Conservation (phyloP, 2,113 vertebrate species). For the Madoqua kirkii region DNA sequence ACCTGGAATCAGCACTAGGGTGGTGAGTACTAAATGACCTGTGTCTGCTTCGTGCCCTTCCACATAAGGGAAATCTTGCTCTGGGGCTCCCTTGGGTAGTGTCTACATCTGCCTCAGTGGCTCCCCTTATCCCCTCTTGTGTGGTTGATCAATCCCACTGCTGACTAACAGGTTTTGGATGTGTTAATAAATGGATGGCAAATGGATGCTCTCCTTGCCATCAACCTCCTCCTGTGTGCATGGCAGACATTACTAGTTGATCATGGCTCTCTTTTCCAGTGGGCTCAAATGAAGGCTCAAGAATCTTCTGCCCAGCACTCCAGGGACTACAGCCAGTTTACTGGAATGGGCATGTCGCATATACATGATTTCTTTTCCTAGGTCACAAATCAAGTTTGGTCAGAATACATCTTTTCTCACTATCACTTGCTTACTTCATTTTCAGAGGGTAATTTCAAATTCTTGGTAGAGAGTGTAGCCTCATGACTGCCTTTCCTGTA, state of each 20-base stretch:
- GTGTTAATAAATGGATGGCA: neutral
- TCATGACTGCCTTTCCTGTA: neutral
- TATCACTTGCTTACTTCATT: neutral
- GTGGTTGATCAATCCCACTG: neutral
- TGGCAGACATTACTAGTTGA: slow-evolving; percentile 14
- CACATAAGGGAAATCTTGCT: neutral
- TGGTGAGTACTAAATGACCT: neutral
- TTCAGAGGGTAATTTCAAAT: neutral
- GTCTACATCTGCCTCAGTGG: neutral
- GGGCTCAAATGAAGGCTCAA: neutral
- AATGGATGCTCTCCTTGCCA: neutral
- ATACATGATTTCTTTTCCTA: neutral
- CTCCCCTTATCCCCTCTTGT: neutral
- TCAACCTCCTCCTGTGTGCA: neutral
- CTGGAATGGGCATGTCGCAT: neutral
- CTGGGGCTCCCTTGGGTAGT: neutral
- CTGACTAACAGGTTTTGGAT: neutral
- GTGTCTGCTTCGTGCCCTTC: neutral
- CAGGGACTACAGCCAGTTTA: neutral
- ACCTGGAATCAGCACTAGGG: neutral
- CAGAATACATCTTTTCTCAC: neutral
- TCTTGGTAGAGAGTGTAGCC: neutral
- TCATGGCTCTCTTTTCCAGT: neutral
- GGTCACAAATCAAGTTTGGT: neutral
- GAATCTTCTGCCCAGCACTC: neutral